These are phyloP conservation scores for Empis stercorea DNA, from an alignment of 2,888 invertebrate species.

Conservation along the genomic window DNA sequence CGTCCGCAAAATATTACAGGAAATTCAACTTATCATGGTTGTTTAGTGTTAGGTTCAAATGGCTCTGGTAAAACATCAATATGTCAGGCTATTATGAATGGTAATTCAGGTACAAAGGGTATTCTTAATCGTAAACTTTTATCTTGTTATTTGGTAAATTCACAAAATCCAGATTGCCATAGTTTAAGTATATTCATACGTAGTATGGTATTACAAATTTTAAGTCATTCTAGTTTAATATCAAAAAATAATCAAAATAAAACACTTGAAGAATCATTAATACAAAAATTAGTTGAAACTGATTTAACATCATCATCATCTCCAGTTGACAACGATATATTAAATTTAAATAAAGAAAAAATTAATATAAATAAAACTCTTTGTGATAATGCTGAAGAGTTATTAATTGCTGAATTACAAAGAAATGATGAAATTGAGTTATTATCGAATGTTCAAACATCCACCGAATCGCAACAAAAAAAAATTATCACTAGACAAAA, in stretches of 20 bases:
- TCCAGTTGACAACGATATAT: not conserved
- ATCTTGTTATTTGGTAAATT: conserved; percentile 79
- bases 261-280: conserved; percentile 23
- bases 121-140: conserved; percentile 57
- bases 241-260: conserved; percentile 27
- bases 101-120: conserved; percentile 35
- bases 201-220: conserved; percentile 70
- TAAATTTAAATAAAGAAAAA: not conserved
- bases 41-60: conserved; percentile 78
- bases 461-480: conserved; percentile 14
- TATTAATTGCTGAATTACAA: conserved; percentile 32
- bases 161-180: conserved; percentile 72
- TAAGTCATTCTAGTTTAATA: conserved; percentile 48
- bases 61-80: conserved; percentile 92
- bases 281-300: not conserved
- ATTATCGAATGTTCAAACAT: conserved; percentile 25
- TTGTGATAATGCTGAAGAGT: conserved; percentile 31
- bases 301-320: not conserved
- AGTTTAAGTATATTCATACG: conserved; percentile 76
- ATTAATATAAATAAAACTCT: conserved; percentile 14
- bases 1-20: conserved; percentile 11
- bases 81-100: conserved; percentile 52
- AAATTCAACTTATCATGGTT: conserved; percentile 50
- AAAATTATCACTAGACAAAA: conserved; percentile 27
- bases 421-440: conserved; percentile 23